Conservation (phyloP, 2,888 invertebrate genomes). For the Sipha maydis region DNA sequence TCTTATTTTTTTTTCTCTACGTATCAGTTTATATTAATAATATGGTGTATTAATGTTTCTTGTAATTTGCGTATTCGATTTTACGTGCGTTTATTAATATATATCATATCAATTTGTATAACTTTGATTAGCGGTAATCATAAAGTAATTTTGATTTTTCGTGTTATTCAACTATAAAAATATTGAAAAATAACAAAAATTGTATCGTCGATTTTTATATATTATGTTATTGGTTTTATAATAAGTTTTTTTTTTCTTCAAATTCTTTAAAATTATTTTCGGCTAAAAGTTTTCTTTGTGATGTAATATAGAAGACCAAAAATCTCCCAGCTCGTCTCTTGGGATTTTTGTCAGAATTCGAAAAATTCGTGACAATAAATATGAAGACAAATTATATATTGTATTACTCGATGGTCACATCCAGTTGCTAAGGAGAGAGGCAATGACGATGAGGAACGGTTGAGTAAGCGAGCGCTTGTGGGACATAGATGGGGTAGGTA, state of each 20-base stretch:
- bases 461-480: not conserved
- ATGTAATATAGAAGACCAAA: not conserved
- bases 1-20: too few relatives aligned
- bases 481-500: not conserved
- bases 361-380: not conserved
- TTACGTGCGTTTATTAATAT: not conserved
- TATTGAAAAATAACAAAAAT: not conserved
- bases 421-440: not conserved
- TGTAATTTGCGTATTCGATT: not conserved
- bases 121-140: not conserved
- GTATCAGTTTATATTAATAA: constrained; percentile 8
- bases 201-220: not conserved
- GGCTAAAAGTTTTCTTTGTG: not conserved
- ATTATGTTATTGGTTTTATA: constrained; percentile 26
- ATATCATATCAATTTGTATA: not conserved
- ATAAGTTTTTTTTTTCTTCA: not conserved
- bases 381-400: not conserved
- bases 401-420: not conserved
- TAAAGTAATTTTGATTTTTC: not conserved
- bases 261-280: not conserved
- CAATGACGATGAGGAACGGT: not conserved
- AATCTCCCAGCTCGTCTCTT: not conserved
- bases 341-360: not conserved
- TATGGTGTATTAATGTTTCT: not conserved
- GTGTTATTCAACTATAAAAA: not conserved